A percentile compares a stretch with the other conserved stretches of the same genome.
These are phyloP conservation scores for Choristoneura fumiferana DNA, from an alignment of 1,140 invertebrate species.

Conservation along the genomic window DNA sequence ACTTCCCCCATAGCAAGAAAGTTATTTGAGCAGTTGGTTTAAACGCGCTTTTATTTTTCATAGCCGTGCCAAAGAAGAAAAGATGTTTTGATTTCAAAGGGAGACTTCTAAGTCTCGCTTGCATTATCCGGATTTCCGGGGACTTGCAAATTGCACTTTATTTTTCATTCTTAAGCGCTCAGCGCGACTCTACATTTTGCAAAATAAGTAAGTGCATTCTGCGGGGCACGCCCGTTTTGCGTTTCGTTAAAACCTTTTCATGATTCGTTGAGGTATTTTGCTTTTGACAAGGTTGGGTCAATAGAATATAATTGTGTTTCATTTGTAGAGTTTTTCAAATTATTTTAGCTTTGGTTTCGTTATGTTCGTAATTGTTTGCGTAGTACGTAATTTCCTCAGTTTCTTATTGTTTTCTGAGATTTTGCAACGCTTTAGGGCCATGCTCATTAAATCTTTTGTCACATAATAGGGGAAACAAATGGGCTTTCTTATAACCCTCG, in stretches of 20 bases:
- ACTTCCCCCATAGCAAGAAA: not conserved
- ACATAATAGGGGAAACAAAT: no score
- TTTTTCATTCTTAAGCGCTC: slow-evolving; percentile 13
- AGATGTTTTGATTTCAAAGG: slow-evolving; percentile 19
- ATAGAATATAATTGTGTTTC: no score
- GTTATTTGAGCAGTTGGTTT: slow-evolving; percentile 6
- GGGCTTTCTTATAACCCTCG: no score
- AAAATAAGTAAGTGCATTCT: not conserved
- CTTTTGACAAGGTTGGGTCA: no score
- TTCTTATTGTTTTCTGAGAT: no score
- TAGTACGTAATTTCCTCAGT: no score
- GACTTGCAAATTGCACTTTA: slow-evolving; percentile 17
- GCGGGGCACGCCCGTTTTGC: not conserved
- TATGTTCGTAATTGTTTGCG: no score
- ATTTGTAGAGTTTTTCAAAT: no score
- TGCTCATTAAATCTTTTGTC: no score
- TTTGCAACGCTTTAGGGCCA: no score
- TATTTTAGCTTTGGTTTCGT: no score
- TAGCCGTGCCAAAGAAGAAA: slow-evolving; percentile 7
- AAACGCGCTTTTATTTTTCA: slow-evolving; percentile 1
- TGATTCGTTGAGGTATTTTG: no score
- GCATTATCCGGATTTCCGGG: slow-evolving; percentile 16
- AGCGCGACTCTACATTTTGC: slow-evolving; percentile 8
- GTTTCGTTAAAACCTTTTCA: not conserved
- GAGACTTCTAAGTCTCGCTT: slow-evolving; percentile 4